These are phyloP conservation scores for Prorops nasuta DNA, from an alignment of 1,140 invertebrate genomes.

Conservation along the genomic window DNA sequence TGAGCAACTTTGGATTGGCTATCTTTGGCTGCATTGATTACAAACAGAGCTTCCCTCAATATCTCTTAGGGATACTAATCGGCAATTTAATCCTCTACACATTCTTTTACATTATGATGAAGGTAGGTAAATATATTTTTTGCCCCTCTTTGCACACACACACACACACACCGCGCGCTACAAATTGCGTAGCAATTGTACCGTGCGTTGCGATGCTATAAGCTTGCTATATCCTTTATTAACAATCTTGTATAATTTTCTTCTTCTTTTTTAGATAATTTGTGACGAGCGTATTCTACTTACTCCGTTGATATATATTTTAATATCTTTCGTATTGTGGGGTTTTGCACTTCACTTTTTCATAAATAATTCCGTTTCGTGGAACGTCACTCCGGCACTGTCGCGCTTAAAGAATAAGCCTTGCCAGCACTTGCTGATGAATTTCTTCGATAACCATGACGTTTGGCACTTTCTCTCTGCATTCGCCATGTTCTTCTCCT, in stretches of 20 bases:
- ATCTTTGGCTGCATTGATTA: conserved; percentile 64
- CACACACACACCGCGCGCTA: no score
- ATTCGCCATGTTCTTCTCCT: conserved; percentile 83
- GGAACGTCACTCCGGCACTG: conserved; percentile 77
- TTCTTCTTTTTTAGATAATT: conserved; percentile 59
- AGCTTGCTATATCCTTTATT: neutral
- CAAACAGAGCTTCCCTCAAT: conserved; percentile 78
- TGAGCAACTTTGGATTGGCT: conserved; percentile 74
- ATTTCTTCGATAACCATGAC: conserved; percentile 86
- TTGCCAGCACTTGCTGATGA: conserved; percentile 72
- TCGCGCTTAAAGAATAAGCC: conserved; percentile 74
- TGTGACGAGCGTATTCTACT: conserved; percentile 67
- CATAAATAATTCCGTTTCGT: conserved; percentile 74
- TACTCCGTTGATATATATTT: conserved; percentile 65
- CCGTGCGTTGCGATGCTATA: neutral
- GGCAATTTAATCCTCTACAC: conserved; percentile 81
- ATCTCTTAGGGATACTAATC: conserved; percentile 79
- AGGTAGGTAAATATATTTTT: conserved; percentile 59
- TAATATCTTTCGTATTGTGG: conserved; percentile 68
- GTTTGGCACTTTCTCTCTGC: conserved; percentile 89
- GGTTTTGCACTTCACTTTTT: conserved; percentile 73
- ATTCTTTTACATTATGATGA: conserved; percentile 84
- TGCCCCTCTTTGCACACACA: neutral
- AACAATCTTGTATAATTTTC: conserved; percentile 15
- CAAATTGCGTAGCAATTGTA: no score